Percentiles rank a stretch among this genome's conserved stretches.
Conservation (phyloP, 2,888 invertebrate species). For the Epistrophe eligans region DNA sequence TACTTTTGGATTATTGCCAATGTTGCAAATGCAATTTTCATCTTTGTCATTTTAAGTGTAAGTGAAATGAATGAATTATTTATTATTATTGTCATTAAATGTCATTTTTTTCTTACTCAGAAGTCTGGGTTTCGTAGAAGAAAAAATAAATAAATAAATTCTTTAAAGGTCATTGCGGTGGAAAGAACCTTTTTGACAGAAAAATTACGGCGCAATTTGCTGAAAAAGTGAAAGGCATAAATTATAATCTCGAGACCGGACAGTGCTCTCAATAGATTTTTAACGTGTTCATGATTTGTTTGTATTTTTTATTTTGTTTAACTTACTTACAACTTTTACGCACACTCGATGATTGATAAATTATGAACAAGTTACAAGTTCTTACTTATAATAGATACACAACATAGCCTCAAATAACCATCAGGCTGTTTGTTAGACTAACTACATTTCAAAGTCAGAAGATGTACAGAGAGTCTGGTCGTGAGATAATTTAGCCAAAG, state of each 20-base stretch:
- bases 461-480: conserved; percentile 51
- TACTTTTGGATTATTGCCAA: conserved; percentile 45
- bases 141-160: neutral
- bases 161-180: conserved; percentile 40
- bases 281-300: neutral
- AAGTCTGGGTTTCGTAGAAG: neutral
- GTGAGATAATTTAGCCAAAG: conserved; percentile 71
- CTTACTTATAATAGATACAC: neutral
- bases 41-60: conserved; percentile 7
- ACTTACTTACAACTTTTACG: neutral
- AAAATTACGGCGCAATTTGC: conserved; percentile 33
- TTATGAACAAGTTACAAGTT: conserved; percentile 49
- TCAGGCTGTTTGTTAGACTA: conserved; percentile 1
- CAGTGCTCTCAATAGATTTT: conserved; percentile 55
- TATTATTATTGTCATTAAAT: conserved; percentile 18
- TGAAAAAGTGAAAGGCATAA: conserved; percentile 69
- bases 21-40: conserved; percentile 27
- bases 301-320: conserved; percentile 6
- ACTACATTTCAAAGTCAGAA: conserved; percentile 49
- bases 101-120: conserved; percentile 34
- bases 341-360: conserved; percentile 36
- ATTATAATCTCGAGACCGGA: conserved; percentile 20
- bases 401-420: neutral
- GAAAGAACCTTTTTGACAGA: conserved; percentile 14
- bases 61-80: conserved; percentile 47